phyloP scores from a whole-genome alignment of 2,797 vertebrate species.

The Girardinus metallicus region DNA sequence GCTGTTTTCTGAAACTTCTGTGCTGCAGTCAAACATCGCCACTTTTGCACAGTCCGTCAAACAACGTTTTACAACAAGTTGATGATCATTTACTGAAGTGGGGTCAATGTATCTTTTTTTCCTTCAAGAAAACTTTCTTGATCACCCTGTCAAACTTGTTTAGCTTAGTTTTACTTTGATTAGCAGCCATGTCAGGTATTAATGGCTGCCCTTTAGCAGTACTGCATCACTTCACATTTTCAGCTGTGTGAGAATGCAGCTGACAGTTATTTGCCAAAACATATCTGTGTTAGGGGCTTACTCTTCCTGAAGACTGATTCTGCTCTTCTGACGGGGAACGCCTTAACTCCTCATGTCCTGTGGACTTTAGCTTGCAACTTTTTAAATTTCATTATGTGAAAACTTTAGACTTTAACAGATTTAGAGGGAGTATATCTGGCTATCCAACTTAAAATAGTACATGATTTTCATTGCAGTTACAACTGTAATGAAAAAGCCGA shows the following conservation, averaged over 20 bases:
- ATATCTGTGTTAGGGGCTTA: neutral
- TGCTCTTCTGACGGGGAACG: neutral
- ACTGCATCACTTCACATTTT: too few species aligned
- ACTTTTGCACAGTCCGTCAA: neutral
- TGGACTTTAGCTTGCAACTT: neutral
- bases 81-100: neutral
- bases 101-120: neutral
- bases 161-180: neutral
- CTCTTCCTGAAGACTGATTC: neutral
- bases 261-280: neutral
- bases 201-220: neutral
- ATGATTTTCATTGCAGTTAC: neutral
- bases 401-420: neutral
- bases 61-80: neutral
- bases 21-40: neutral
- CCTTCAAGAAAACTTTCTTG: neutral
- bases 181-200: neutral
- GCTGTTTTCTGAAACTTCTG: neutral
- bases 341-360: neutral
- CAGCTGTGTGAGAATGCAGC: neutral
- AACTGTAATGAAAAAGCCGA: neutral
- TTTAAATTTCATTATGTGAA: neutral
- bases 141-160: neutral
- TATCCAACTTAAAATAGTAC: neutral
- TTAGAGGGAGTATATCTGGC: neutral